A percentile compares a stretch with the other conserved stretches of the same genome.
Evolutionary conservation across 2,888 invertebrate species (phyloP).

Genomic region (Drosophila pegasa): DNA sequence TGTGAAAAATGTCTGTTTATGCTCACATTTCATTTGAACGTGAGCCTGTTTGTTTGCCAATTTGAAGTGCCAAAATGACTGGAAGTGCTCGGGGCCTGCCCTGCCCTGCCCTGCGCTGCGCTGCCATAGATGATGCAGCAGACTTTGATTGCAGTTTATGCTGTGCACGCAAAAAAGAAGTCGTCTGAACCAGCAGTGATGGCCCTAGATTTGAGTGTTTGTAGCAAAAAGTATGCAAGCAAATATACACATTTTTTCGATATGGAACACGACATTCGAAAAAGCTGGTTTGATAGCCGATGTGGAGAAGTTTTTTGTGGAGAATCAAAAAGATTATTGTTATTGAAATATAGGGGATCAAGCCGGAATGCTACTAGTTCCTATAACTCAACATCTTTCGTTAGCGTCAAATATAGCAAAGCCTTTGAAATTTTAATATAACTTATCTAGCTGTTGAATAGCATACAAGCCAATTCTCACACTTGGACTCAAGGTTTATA

Average conservation of each 20-base stretch:
- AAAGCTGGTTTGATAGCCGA: not conserved
- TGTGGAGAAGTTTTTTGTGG: no score
- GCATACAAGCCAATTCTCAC: no score
- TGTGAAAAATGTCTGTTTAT: conserved; percentile 81
- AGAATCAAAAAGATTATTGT: no score
- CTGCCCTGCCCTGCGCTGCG: not conserved
- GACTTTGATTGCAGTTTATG: conserved; percentile 75
- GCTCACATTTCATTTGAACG: conserved; percentile 79
- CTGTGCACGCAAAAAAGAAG: conserved; percentile 61
- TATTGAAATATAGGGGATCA: no score
- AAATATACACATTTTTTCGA: conserved; percentile 9
- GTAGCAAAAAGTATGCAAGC: conserved; percentile 6
- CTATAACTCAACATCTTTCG: no score
- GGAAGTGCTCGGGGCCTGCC: conserved; percentile 10
- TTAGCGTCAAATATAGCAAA: no score
- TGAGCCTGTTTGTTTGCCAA: conserved; percentile 77
- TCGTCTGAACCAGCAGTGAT: conserved; percentile 20
- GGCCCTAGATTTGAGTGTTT: conserved; percentile 29
- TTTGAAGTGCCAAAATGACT: conserved; percentile 71
- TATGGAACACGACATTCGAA: not conserved
- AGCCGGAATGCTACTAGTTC: no score
- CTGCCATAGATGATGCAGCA: conserved; percentile 35
- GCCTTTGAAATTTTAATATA: no score
- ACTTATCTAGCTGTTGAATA: no score
- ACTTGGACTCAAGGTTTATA: no score